Evolutionary conservation across 2,113 vertebrate species (phyloP).

Genomic region (Rhinolophus ferrumequinum): DNA sequence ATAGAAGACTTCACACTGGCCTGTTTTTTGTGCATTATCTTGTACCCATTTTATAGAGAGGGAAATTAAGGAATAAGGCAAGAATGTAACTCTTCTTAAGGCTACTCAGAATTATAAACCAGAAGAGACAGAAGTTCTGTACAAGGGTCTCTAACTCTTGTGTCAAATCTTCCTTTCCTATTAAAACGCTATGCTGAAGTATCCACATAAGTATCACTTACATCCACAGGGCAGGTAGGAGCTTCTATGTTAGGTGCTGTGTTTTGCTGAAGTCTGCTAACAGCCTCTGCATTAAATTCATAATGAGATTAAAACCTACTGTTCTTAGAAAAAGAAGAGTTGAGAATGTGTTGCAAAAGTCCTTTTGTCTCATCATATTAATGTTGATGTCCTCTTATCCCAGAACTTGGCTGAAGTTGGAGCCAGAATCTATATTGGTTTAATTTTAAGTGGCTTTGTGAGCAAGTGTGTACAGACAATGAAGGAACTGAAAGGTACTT

Average conservation of each 20-base stretch:
- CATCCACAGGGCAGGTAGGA: not conserved
- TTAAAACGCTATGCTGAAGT: not conserved
- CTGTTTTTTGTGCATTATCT: not conserved
- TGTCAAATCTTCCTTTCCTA: not conserved
- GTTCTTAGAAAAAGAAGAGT: conserved; percentile 60
- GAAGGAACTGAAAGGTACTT: not conserved
- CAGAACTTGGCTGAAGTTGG: conserved; percentile 64
- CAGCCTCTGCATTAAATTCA: conserved; percentile 30
- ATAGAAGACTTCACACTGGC: not conserved
- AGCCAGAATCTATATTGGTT: conserved; percentile 78
- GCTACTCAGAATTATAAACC: not conserved
- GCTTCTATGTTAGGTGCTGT: not conserved
- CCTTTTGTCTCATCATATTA: conserved; percentile 75
- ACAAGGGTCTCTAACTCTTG: not conserved
- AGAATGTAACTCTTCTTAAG: not conserved
- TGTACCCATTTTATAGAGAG: not conserved
- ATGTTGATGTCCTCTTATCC: conserved; percentile 70
- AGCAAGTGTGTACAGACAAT: not conserved
- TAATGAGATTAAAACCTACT: conserved; percentile 74
- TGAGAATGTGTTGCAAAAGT: conserved; percentile 77
- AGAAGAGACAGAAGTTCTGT: not conserved
- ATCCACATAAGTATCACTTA: not conserved
- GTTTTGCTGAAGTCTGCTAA: conserved; percentile 36
- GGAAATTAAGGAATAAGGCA: conserved; percentile 18
- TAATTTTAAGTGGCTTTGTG: conserved; percentile 74